Evolutionary conservation across 2,888 invertebrate genomes (phyloP).

Genomic region (Drosophila lutescens): DNA sequence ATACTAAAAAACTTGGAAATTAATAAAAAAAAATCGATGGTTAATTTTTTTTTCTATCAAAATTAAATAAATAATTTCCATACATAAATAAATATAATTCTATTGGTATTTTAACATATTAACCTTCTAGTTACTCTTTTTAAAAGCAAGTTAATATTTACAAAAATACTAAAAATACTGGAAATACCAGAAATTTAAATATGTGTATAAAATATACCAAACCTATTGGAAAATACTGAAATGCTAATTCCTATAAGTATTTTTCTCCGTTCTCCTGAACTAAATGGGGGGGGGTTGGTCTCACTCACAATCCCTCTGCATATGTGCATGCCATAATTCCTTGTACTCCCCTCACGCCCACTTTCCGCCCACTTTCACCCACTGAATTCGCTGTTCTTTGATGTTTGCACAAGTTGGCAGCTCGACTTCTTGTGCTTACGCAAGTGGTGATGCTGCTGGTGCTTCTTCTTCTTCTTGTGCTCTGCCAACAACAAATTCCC

Average conservation of each 20-base stretch:
- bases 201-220: not conserved
- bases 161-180: too few relatives aligned
- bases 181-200: too few relatives aligned
- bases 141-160: not conserved
- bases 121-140: too few relatives aligned
- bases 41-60: too few relatives aligned
- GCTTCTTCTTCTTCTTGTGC: slow-evolving; percentile 50
- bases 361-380: slow-evolving; percentile 9
- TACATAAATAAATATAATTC: too few relatives aligned
- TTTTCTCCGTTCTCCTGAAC: not conserved
- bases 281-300: too few relatives aligned
- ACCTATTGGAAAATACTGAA: not conserved
- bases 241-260: not conserved
- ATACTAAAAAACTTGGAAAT: too few relatives aligned
- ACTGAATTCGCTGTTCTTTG: slow-evolving; percentile 63
- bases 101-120: too few relatives aligned
- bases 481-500: slow-evolving; percentile 80
- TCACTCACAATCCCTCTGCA: slow-evolving; percentile 24
- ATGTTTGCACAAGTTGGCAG: slow-evolving; percentile 75
- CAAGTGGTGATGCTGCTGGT: slow-evolving; percentile 51
- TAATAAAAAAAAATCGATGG: too few relatives aligned
- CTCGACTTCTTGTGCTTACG: slow-evolving; percentile 48
- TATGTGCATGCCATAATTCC: slow-evolving; percentile 44
- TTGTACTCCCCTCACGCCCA: slow-evolving; percentile 5
- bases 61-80: not conserved